A percentile compares a stretch with the other conserved stretches of the same genome.
phyloP scores from a whole-genome alignment of 2,888 invertebrate species.

The Drosophila tripunctata region DNA sequence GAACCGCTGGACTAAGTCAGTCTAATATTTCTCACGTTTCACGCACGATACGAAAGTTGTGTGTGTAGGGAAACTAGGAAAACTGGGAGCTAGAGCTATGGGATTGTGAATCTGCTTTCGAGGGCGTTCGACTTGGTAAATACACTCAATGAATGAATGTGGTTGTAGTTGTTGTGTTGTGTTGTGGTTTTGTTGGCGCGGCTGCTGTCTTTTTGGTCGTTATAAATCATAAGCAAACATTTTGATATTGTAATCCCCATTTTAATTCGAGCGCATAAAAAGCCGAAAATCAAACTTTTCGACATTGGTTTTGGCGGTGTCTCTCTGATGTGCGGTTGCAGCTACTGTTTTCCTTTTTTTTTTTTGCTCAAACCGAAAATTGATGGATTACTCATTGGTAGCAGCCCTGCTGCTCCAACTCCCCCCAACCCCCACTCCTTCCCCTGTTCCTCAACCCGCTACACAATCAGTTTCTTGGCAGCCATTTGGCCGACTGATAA shows the following conservation, averaged over 20 bases:
- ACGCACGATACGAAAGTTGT: conserved; percentile 49
- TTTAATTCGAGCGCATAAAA: conserved; percentile 81
- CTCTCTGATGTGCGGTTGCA: conserved; percentile 74
- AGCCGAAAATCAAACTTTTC: conserved; percentile 81
- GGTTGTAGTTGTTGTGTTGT: conserved; percentile 19
- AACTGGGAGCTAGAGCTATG: not conserved
- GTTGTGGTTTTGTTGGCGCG: conserved; percentile 21
- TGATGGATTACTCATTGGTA: conserved; percentile 69
- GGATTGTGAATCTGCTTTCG: conserved; percentile 30
- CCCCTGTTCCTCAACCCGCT: not conserved
- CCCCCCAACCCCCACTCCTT: not conserved
- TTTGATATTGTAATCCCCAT: conserved; percentile 82
- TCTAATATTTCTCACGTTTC: conserved; percentile 76
- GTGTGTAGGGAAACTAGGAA: conserved; percentile 18
- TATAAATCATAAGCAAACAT: conserved; percentile 82
- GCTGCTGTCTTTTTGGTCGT: conserved; percentile 64
- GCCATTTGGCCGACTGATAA: conserved; percentile 58
- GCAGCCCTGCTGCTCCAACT: too few species aligned
- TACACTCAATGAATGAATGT: conserved; percentile 15
- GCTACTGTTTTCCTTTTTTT: conserved; percentile 49
- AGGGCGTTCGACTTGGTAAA: conserved; percentile 18
- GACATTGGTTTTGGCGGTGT: conserved; percentile 76
- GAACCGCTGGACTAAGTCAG: conserved; percentile 77
- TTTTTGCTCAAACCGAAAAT: conserved; percentile 72
- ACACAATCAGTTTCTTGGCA: conserved; percentile 24